Conservation (phyloP, 2,797 vertebrate genomes). For the Oreochromis mossambicus region DNA sequence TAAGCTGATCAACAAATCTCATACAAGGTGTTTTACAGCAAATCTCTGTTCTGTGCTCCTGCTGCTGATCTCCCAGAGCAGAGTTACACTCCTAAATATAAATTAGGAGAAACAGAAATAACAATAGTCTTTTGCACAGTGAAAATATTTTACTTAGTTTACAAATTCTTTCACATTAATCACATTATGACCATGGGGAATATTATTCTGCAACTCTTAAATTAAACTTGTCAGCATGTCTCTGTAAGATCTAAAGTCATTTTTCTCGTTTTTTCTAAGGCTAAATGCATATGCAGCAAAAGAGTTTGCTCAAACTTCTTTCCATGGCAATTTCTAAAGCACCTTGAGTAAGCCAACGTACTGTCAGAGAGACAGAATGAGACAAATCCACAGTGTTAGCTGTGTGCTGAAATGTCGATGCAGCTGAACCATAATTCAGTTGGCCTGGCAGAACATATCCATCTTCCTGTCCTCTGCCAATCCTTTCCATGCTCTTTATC, state of each 20-base stretch:
- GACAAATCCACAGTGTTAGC: background rate
- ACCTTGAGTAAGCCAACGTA: background rate
- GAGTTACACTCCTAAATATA: background rate
- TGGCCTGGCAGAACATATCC: slow-evolving; percentile 16
- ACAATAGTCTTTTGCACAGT: background rate
- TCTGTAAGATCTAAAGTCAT: background rate
- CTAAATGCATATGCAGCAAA: background rate
- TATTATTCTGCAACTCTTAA: background rate
- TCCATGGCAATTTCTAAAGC: background rate
- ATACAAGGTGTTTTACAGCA: background rate
- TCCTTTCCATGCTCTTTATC: slow-evolving; percentile 16
- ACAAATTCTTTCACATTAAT: background rate
- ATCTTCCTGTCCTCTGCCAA: slow-evolving; percentile 20
- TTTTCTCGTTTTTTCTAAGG: background rate
- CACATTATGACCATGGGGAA: background rate
- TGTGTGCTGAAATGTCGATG: background rate
- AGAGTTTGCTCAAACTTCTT: background rate
- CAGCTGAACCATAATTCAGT: slow-evolving; percentile 7
- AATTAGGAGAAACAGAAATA: background rate
- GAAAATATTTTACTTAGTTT: background rate
- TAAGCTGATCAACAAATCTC: background rate
- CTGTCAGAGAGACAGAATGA: background rate
- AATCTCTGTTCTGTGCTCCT: background rate
- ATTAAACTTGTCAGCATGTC: background rate
- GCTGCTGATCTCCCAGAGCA: background rate